Evolutionary conservation across 2,113 vertebrate genomes (phyloP), one percentile per base, ranked within the genome.

Genomic region (Gasterosteus aculeatus): DNA sequence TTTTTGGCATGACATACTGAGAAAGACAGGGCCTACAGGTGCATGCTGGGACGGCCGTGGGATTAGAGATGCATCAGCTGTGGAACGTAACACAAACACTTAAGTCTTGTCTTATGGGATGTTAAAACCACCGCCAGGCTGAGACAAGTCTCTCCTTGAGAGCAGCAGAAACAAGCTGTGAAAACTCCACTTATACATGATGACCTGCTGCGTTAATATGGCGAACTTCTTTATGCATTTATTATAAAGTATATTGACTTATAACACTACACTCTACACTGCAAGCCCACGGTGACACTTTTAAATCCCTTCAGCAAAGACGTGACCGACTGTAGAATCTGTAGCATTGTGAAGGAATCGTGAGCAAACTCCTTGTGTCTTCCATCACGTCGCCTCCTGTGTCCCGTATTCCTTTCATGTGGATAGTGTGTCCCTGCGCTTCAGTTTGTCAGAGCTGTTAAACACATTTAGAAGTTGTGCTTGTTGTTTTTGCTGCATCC

Each of bases 381-480:
- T 42, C 35, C 39, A 35, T 31, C 44, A 60, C 69, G 33, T 63
- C 7, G 1, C 56, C 35, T 56, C 31, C 47, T 15, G 22, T 39
- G 18, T 69, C 74, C 77, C 60, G 42, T 53, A 18, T 63, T 63
- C 47, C 19, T 56, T 18, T 29, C 44, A 22, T 61, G 51, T 1
- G 47, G 26, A 39, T 26, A 59, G 46, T 54, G 31, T 63, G 51
- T 51, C 41, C 57, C 42, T 70, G 51, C 2, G 14, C 56, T 75
- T 7, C 39, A 53, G 60, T 81, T 85, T 66, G 44, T 78, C 69
- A 47, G 65, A 75, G 80, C 79, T 80, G 79, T 83, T 75, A 74
- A 83, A 78, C 72, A 85, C 81, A 93, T 89, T 84, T 87, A 56
- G 77, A 77, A 77, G 76, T 18, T 11, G 15, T 81, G 71, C 87